Evolutionary conservation across 2,113 vertebrate species (phyloP), one percentile per base, ranked within the genome.

Genomic region (Carettochelys insculpta): DNA sequence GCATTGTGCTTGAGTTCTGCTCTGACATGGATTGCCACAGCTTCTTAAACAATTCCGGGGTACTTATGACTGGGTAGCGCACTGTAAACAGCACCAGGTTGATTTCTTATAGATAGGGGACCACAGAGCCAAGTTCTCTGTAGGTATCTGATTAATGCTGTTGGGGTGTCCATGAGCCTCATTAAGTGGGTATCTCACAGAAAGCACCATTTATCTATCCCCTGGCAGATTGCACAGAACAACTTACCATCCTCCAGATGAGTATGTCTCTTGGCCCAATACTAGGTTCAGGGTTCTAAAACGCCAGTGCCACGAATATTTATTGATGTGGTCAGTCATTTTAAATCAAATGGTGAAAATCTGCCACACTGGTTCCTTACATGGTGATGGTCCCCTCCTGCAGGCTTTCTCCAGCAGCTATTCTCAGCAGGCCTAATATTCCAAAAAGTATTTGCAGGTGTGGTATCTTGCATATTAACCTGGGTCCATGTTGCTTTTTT

Each of bases 361-460:
- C 27, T 41, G n/a, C 27, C 56, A 77, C 61, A 88, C 41, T 78
- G 84, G 87, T 83, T 87, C 76, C 87, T 90, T 82, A n/a, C n/a
- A 38, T 65, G 19, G 20, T 82, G 78, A 96, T 51, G 84, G 87
- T 95, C 54, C 52, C 86, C 9, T 87, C 80, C 88, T 91, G 88
- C 90, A 94, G 80, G 80, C 89, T 54, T 88, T 96, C 38, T 65
- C 92, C 90, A 82, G 61, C 83, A 95, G 83, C 85, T 93, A 90
- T 89, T 93, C 56, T 90, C 87, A 92, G 84, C 78, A 94, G 78
- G 85, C 93, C 76, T 80, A 52, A 78, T 91, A 82, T 79, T 38
- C 87, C 31, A 4, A 95, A 79, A 31, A 95, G 85, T 79, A 90
- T 87, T 16, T 90, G 89, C 76, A 84, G 85, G 91, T 94, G 87